Base-by-base conservation (phyloP, 2,888 invertebrate genomes). In the Leptinotarsa juncta region DNA sequence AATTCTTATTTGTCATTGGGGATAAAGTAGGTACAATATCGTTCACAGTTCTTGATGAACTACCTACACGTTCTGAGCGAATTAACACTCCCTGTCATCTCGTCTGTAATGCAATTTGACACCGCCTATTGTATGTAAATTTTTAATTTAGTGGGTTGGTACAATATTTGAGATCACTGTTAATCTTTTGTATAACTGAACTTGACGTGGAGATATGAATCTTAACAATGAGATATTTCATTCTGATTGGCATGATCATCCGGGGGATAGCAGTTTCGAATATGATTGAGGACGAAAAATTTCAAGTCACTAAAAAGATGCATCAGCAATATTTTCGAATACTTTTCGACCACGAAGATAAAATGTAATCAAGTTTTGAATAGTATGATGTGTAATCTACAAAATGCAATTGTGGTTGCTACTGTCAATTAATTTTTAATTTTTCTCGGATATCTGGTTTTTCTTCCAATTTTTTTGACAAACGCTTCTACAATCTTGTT, bases 121-220 rank as follows among this genome's bases (percentile, higher is more conserved):
- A 62, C 26, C 20, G 32, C 4, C 32, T 32, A 62, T 62, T 62
- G 62, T 62, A 62, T 62, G 62, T 42, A 62, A 62, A 62, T 62
- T 62, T 62, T 62, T 62, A 62, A 62, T 62, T 42, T 32, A 32
- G n/a, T 62, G 62, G 62, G 62, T 62, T n/a, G 62, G 62, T 62
- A 62, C 62, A 32, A 62, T 62, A 62, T 62, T 62, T 15, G 5
- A 12, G 5, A n/a, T 42, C 42, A 62, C n/a, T 62, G 62, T 62
- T 62, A n/a, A 32, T 62, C 62, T 62, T n/a, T 32, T 32, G 62
- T 42, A 42, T 62, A 62, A 62, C 62, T 42, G 62, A 12, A 62
- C 42, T 62, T n/a, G 62, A 62, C 42, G 32, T 62, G 12, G 10
- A 32, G 62, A 62, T 62, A 32, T 42, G 57, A 62, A 62, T 62